Percentiles rank a stretch among this genome's conserved stretches.
These are phyloP conservation scores for Blastomussa wellsi DNA, from an alignment of 92 coral and sea anemone species.

Conservation along the genomic window DNA sequence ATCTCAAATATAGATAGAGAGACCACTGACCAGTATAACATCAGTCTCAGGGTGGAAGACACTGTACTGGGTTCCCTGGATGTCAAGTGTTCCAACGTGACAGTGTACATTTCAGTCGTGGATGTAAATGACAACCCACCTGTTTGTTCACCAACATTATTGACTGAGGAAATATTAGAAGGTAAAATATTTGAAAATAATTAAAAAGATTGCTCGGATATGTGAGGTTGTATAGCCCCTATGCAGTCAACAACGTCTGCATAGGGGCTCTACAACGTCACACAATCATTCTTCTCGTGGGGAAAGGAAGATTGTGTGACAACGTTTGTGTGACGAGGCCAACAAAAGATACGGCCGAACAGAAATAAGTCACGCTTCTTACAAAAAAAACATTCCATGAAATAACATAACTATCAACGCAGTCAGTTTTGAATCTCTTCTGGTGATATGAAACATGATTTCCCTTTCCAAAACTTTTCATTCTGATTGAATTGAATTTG, in stretches of 20 bases:
- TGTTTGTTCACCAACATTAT: conserved; percentile 41
- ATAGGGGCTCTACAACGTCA: too few species aligned
- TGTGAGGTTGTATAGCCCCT: too few species aligned
- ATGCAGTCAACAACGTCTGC: too few species aligned
- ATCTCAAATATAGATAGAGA: conserved; percentile 62
- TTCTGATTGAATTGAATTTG: not conserved
- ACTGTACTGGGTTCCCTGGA: conserved; percentile 37
- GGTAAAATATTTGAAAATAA: too few species aligned
- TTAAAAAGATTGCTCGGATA: too few species aligned
- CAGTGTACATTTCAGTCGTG: conserved; percentile 53
- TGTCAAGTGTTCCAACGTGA: conserved; percentile 50
- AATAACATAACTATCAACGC: too few species aligned
- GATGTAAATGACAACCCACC: conserved; percentile 67
- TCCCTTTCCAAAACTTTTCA: not conserved
- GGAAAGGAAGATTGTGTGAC: too few species aligned
- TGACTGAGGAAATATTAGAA: conserved; percentile 47
- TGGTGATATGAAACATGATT: too few species aligned
- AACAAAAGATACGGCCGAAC: not conserved
- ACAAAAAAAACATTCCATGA: too few species aligned
- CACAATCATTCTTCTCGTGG: too few species aligned
- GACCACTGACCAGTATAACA: conserved; percentile 54
- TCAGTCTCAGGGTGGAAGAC: conserved; percentile 61
- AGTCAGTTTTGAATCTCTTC: not conserved
- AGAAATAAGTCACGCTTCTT: not conserved
- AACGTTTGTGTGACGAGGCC: too few species aligned